phyloP scores from a whole-genome alignment of 2,113 vertebrate species.

The Oxyruncus cristatus region DNA sequence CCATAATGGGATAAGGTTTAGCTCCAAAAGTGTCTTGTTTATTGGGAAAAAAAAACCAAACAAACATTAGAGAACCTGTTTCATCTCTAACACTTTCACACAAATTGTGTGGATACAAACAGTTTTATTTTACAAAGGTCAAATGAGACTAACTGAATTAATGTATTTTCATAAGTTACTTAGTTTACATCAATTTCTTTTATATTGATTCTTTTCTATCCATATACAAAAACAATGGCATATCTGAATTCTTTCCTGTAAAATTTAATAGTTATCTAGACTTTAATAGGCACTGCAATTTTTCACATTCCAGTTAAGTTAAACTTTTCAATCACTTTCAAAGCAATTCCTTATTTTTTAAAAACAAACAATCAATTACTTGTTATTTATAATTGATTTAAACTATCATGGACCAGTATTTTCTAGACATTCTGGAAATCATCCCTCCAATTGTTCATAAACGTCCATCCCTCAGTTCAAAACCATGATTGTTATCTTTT shows the following conservation, averaged over 20 bases:
- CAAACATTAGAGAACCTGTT: not conserved
- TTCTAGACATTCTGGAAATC: slow-evolving; percentile 8
- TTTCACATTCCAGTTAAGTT: not conserved
- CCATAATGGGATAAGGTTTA: not conserved
- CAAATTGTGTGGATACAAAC: not conserved
- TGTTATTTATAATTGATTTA: not conserved
- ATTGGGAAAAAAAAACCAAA: not conserved
- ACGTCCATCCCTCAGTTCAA: not conserved
- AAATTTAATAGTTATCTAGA: not conserved
- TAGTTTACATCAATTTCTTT: not conserved
- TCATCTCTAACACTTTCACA: not conserved
- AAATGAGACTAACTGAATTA: not conserved
- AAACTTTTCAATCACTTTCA: not conserved
- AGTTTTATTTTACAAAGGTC: not conserved
- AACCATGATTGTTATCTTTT: slow-evolving; percentile 14
- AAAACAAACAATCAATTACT: not conserved
- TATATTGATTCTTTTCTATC: not conserved
- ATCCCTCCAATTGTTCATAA: not conserved
- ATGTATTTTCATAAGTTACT: not conserved
- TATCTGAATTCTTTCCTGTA: not conserved
- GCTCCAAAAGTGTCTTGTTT: not conserved
- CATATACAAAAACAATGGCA: not conserved
- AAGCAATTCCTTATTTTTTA: not conserved
- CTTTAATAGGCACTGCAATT: not conserved
- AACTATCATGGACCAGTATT: not conserved